Evolutionary conservation across 2,113 vertebrate genomes (phyloP), one percentile per base, ranked within the genome.

Genomic region (Hypocryptadius cinnamomeus): DNA sequence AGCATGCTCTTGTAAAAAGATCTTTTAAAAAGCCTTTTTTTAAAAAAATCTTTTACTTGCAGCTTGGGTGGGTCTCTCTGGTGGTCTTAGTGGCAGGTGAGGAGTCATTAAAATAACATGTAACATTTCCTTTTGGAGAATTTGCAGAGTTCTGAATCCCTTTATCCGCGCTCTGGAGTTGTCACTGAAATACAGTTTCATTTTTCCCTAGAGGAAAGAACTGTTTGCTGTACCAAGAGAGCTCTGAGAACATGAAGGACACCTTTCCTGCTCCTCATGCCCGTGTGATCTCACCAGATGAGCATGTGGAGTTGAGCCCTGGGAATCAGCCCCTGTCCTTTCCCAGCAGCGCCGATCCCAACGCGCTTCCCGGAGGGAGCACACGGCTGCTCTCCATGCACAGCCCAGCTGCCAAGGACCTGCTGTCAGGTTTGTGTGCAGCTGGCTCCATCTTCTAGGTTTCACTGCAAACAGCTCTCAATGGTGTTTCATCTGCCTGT

Each of bases 341-440:
- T 53, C 71, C 68, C 60, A 44, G 22, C 86, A 47, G 66, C 57
- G 3, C 42, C 12, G 87, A 90, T 45, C 79, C 78, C 8, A 89
- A 90, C 40, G 88, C 76, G 31, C 76, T 95, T 53, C 82, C 94
- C 50, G 61, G 44, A 5, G 56, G 85, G 57, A 81, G 42, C 78
- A 5, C 40, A 5, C 86, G 61, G 15, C 65, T 96, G 44, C 91
- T 97, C 39, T 86, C 95, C 60, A 22, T 85, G 89, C 92, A 96
- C 76, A 97, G 51, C 51, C 96, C 96, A 6, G 80, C 96, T n/a
- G 93, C 97, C 18, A 97, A 93, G 51, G 98, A 99, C 79, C 96
- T 99, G 53, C 98, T 99, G 50, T 98, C 99, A 97, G 98, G 99
- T 99, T 85, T 25, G 90, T 90, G 6, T 45, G 13, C 47, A 4